Conservation (phyloP, 2,113 vertebrate genomes). For the Limnothrissa miodon region DNA sequence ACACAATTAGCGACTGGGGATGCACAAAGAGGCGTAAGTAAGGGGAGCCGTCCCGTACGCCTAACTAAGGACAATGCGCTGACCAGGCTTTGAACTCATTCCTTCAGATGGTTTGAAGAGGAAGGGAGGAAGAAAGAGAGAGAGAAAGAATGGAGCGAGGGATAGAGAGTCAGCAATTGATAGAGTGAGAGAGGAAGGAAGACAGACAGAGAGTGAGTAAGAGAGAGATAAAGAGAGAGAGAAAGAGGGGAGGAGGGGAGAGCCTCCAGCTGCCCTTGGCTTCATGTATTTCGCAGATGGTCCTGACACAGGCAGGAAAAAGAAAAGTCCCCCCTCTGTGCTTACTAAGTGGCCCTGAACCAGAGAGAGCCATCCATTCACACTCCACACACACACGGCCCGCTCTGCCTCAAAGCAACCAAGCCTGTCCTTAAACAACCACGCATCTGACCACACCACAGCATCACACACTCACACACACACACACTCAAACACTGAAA, state of each 20-base stretch:
- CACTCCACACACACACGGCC: neutral
- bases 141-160: neutral
- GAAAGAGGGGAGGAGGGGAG: conserved; percentile 12
- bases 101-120: neutral
- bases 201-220: neutral
- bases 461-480: too few species aligned
- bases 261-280: conserved; percentile 41
- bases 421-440: neutral
- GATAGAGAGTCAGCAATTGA: neutral
- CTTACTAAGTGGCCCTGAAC: conserved; percentile 24
- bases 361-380: conserved; percentile 22
- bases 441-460: too few species aligned
- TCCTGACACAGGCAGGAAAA: conserved; percentile 24
- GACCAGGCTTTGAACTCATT: conserved; percentile 46
- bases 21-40: neutral
- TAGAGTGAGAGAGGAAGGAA: neutral
- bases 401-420: neutral
- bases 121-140: neutral
- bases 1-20: conserved; percentile 1
- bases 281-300: conserved; percentile 50
- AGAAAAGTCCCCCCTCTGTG: conserved; percentile 24
- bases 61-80: conserved; percentile 40
- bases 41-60: neutral
- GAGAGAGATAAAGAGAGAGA: neutral
- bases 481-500: neutral